Conservation (phyloP, 2,888 invertebrate species). For the Leucophenga maculata region DNA sequence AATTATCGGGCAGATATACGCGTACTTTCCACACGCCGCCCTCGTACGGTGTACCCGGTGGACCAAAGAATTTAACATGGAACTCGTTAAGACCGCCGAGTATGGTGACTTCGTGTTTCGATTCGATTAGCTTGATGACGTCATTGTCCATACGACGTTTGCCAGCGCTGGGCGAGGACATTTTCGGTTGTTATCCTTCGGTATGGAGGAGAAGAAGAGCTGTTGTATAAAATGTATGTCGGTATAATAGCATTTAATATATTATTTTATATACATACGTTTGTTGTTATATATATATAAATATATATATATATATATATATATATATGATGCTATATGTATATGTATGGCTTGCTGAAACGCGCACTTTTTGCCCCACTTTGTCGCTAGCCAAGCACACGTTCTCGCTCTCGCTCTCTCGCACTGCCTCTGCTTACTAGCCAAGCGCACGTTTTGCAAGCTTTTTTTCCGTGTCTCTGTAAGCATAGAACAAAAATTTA, state of each 20-base stretch:
- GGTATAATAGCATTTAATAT: no score
- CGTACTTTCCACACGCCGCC: neutral
- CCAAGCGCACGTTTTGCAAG: slow-evolving; percentile 4
- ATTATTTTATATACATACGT: no score
- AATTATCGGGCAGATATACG: neutral
- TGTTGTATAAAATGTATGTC: no score
- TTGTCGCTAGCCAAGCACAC: neutral
- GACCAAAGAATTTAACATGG: neutral
- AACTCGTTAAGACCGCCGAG: neutral
- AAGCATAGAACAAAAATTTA: slow-evolving; percentile 21
- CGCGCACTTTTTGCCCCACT: slow-evolving; percentile 83
- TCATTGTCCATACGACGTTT: slow-evolving; percentile 1
- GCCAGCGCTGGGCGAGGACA: slow-evolving; percentile 77
- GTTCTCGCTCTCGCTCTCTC: slow-evolving; percentile 67
- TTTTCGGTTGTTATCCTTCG: no score
- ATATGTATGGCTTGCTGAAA: slow-evolving; percentile 75
- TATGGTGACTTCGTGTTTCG: slow-evolving; percentile 2
- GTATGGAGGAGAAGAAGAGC: no score
- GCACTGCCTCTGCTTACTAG: neutral
- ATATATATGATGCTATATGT: no score
- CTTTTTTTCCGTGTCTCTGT: slow-evolving; percentile 19
- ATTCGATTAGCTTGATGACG: neutral
- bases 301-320: no score
- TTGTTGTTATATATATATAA: no score
- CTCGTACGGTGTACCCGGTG: neutral